Evolutionary conservation across 2,113 vertebrate species (phyloP).

Genomic region (Oplegnathus fasciatus): DNA sequence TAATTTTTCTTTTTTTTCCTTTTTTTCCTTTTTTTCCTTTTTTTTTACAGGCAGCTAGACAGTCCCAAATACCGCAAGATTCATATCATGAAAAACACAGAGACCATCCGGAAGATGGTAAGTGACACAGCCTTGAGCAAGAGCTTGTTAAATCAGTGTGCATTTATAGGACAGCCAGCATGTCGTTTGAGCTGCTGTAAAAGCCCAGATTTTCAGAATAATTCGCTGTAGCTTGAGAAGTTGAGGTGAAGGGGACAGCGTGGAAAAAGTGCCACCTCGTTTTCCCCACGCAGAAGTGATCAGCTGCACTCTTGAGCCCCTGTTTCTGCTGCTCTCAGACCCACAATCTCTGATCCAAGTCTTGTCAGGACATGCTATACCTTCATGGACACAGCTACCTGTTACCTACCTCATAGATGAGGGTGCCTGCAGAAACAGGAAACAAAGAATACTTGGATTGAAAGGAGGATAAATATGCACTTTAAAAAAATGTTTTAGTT

Average conservation of each 20-base stretch:
- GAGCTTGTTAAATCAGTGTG: slow-evolving; percentile 33
- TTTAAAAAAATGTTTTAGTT: background rate
- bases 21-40: slow-evolving; percentile 18
- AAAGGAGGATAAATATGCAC: background rate
- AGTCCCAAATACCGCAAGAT: slow-evolving; percentile 90
- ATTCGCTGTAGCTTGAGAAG: slow-evolving; percentile 16
- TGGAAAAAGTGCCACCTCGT: background rate
- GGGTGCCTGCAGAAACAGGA: slow-evolving; percentile 59
- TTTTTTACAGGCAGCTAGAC: slow-evolving; percentile 89
- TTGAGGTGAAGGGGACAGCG: background rate
- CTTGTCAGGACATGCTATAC: slow-evolving; percentile 63
- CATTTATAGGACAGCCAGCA: slow-evolving; percentile 14
- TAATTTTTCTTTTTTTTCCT: background rate
- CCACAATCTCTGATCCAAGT: slow-evolving; percentile 55
- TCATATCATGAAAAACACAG: slow-evolving; percentile 97
- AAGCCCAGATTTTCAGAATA: slow-evolving; percentile 7
- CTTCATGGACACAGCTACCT: slow-evolving; percentile 58
- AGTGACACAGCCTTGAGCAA: slow-evolving; percentile 71
- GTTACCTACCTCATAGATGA: slow-evolving; percentile 64
- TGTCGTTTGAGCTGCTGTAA: background rate
- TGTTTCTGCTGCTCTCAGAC: slow-evolving; percentile 48
- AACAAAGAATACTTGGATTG: slow-evolving; percentile 1
- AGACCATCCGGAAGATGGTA: slow-evolving; percentile 95
- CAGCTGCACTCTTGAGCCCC: slow-evolving; percentile 44
- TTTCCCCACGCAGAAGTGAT: slow-evolving; percentile 32